Conservation (phyloP, 2,113 vertebrate genomes). For the Desmodus rotundus region DNA sequence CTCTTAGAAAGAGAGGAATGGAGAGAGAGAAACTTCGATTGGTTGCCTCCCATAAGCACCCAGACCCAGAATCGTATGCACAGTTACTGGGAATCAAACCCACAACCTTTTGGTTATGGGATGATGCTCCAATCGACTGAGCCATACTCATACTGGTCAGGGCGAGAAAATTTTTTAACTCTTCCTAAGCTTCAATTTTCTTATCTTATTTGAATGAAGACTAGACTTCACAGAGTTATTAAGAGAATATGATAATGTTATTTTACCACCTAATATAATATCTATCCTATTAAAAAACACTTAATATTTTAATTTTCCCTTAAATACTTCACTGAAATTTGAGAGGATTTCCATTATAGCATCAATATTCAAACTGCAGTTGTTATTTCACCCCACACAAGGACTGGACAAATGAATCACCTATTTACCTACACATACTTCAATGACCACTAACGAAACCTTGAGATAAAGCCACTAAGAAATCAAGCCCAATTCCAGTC, state of each 20-base stretch:
- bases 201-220: background rate
- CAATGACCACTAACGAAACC: background rate
- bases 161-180: background rate
- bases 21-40: too few relatives aligned
- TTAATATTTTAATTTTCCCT: constrained; percentile 15
- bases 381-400: background rate
- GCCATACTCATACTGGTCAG: too few relatives aligned
- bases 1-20: too few relatives aligned
- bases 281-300: background rate
- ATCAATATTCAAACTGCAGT: background rate
- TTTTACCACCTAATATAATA: background rate
- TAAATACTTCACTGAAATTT: background rate
- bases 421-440: background rate
- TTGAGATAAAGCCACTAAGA: background rate
- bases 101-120: too few relatives aligned
- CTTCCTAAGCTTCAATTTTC: background rate
- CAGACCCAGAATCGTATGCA: too few relatives aligned
- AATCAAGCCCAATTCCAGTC: background rate
- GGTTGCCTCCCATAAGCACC: too few relatives aligned
- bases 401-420: background rate
- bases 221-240: background rate
- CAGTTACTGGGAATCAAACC: too few relatives aligned
- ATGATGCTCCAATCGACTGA: too few relatives aligned
- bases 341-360: background rate
- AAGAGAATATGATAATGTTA: background rate